Evolutionary conservation across 92 coral and sea anemone genomes (phyloP).

Genomic region (Palythoa grandiflora): DNA sequence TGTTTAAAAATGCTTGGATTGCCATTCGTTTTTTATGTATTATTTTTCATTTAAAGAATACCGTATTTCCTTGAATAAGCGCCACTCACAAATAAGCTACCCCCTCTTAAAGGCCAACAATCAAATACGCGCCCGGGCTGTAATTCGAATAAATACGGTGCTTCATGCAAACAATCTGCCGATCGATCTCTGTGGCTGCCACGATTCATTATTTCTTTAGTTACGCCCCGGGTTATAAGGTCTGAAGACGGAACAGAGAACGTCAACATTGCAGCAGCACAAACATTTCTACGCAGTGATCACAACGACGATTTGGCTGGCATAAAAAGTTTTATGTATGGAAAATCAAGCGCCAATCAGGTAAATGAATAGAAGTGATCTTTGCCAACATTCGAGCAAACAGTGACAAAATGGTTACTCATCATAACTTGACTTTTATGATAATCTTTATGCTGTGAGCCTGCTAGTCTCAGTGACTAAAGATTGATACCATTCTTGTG

Average conservation of each 20-base stretch:
- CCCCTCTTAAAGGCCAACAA: neutral
- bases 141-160: neutral
- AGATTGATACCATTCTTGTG: conserved; percentile 5
- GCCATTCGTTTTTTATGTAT: neutral
- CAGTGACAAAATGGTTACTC: neutral
- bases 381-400: neutral
- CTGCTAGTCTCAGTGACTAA: neutral
- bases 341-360: conserved; percentile 22
- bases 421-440: neutral
- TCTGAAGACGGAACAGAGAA: conserved; percentile 33
- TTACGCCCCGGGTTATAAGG: conserved; percentile 14
- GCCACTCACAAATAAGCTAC: too few species aligned
- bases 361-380: conserved; percentile 4
- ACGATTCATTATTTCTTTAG: conserved; percentile 1
- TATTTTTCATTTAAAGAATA: neutral
- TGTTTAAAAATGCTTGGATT: neutral
- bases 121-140: neutral
- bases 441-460: neutral
- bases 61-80: conserved; percentile 22
- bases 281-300: conserved; percentile 23
- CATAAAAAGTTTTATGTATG: conserved; percentile 12
- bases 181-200: neutral
- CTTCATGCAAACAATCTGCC: neutral
- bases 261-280: conserved; percentile 36
- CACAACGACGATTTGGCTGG: conserved; percentile 22